These are phyloP conservation scores for Junonia oenone DNA, from an alignment of 2,888 invertebrate genomes.

Conservation along the genomic window DNA sequence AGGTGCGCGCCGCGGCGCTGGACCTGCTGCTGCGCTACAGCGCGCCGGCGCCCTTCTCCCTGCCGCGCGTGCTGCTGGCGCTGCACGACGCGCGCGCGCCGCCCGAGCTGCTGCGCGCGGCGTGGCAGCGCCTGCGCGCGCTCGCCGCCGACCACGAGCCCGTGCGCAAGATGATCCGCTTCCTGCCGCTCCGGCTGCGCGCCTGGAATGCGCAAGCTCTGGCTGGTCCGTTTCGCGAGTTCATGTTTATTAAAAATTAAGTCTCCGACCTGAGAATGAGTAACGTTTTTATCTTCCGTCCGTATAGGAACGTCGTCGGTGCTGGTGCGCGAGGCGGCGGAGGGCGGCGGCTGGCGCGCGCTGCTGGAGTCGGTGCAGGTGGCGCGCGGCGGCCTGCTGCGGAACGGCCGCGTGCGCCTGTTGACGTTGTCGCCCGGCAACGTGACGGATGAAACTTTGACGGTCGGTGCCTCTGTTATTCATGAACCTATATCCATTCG, in stretches of 20 bases:
- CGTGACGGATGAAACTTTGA: slow-evolving; percentile 25
- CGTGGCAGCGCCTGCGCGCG: slow-evolving; percentile 46
- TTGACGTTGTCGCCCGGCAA: slow-evolving; percentile 22
- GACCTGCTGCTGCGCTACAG: slow-evolving; percentile 38
- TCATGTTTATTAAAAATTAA: no score
- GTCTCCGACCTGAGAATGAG: no score
- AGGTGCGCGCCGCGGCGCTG: slow-evolving; percentile 47
- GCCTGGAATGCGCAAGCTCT: slow-evolving; percentile 33
- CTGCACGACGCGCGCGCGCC: slow-evolving; percentile 28
- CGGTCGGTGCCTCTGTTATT: slow-evolving; percentile 14
- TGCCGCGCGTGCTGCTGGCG: slow-evolving; percentile 21
- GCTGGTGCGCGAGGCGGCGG: slow-evolving; percentile 41
- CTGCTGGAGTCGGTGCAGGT: slow-evolving; percentile 50
- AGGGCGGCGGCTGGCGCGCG: slow-evolving; percentile 39
- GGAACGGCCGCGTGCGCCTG: slow-evolving; percentile 47
- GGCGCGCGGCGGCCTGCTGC: slow-evolving; percentile 49
- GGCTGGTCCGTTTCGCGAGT: slow-evolving; percentile 26
- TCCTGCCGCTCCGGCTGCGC: slow-evolving; percentile 35
- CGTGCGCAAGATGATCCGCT: slow-evolving; percentile 28
- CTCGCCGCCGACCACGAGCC: slow-evolving; percentile 31
- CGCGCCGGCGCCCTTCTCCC: slow-evolving; percentile 34
- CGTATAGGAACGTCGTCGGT: slow-evolving; percentile 39
- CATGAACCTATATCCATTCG: no score
- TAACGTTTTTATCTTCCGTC: not conserved
- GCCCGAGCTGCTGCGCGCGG: slow-evolving; percentile 50